Evolutionary conservation across 2,113 vertebrate genomes (phyloP), one percentile per base, ranked within the genome.

Genomic region (Gobius niger): DNA sequence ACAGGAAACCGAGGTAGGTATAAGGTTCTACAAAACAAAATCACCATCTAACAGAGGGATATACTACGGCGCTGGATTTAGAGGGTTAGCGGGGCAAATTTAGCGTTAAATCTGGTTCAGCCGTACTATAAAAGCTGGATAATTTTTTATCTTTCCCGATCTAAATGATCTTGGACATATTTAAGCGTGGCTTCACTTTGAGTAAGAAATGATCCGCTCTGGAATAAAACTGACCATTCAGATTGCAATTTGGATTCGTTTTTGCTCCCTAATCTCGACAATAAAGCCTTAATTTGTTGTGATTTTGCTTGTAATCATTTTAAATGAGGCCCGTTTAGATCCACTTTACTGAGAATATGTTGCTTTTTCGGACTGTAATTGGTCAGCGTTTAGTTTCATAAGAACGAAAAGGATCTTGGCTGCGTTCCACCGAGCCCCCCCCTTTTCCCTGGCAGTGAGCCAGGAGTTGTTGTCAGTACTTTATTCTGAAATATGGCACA

Each of bases 381-480:
- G 54, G 54, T 11, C 54, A 19, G 24, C 2, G 13, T 57, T 57
- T 57, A 40, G 54, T 40, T 57, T 40, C 19, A 57, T 24, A 40
- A 67, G 10, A 68, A 54, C 9, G 5, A 24, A 24, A 11, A 24
- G 24, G 11, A 54, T 24, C 6, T 82, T 68, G 63, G 73, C 70
- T 64, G 44, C 5, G 11, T 54, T 74, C 54, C 53, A 49, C 67
- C 65, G 76, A 50, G 5, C 50, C 11, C 15, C 67, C 51, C 6
- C 61, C 40, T 60, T 34, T 34, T 34, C 44, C 47, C 44, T 82
- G 82, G 70, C 72, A 61, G 61, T 42, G 47, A 76, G 67, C 76
- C 59, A 68, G 41, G 66, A 68, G 72, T 77, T 53, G 18, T 67
- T 78, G 42, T 60, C 67, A 60, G 65, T 72, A 63, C 60, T 65